phyloP scores from a whole-genome alignment of 1,140 invertebrate genomes.

The Ceratitis capitata region DNA sequence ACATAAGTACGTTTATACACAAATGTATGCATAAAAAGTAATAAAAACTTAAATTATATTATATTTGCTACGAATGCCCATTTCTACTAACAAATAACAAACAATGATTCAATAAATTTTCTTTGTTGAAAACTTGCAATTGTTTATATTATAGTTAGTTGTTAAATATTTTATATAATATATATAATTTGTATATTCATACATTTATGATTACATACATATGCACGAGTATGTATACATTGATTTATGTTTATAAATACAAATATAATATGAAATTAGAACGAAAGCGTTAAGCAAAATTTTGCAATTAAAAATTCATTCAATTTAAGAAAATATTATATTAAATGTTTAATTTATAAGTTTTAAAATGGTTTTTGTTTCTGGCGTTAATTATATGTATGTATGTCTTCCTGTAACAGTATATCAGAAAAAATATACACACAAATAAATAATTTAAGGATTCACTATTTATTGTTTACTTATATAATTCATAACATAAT shows the following conservation, averaged over 20 bases:
- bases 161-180: background rate
- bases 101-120: constrained; percentile 4
- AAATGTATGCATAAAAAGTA: too few relatives aligned
- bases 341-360: too few relatives aligned
- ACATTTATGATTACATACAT: background rate
- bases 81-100: background rate
- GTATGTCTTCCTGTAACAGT: background rate
- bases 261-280: too few relatives aligned
- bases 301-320: too few relatives aligned
- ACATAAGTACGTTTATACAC: too few relatives aligned
- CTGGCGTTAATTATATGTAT: background rate
- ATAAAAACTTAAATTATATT: too few relatives aligned
- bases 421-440: constrained; percentile 7
- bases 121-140: background rate
- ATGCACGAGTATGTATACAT: background rate
- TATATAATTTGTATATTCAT: background rate
- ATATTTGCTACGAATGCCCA: constrained; percentile 18
- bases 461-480: background rate
- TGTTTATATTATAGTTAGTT: background rate
- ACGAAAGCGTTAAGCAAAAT: too few relatives aligned
- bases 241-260: too few relatives aligned
- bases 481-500: background rate
- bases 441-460: background rate
- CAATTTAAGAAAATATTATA: too few relatives aligned
- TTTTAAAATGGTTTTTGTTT: background rate